These are phyloP conservation scores for Meloidogyne floridensis DNA, from an alignment of 1,140 invertebrate genomes.

Conservation along the genomic window DNA sequence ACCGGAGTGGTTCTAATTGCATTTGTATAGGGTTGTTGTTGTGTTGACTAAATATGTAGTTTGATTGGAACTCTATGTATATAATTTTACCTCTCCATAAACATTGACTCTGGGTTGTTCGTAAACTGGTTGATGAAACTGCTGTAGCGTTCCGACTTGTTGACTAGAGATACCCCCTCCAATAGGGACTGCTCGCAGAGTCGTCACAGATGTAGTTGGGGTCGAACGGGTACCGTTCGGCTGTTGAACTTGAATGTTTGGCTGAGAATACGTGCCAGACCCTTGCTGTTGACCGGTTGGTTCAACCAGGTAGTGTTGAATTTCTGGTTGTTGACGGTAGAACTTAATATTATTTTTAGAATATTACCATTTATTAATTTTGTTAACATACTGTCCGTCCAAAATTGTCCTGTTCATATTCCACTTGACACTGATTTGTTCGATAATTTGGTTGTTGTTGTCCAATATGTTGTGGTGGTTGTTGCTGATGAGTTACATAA, in stretches of 20 bases:
- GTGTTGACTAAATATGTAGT: neutral
- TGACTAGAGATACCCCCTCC: neutral
- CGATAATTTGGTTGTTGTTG: neutral
- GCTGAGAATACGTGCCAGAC: neutral
- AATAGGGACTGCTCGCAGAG: neutral
- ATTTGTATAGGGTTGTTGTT: neutral
- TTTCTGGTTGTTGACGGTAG: neutral
- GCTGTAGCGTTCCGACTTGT: neutral
- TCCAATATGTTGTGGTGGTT: neutral
- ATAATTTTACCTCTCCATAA: neutral
- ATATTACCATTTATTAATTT: neutral
- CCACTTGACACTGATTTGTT: neutral
- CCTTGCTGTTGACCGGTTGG: neutral
- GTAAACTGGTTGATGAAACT: slow-evolving; percentile 4
- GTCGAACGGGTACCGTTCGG: neutral
- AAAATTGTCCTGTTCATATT: neutral
- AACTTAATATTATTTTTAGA: neutral
- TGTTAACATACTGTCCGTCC: neutral
- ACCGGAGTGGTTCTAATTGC: neutral
- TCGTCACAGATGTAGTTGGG: neutral
- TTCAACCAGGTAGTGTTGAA: slow-evolving; percentile 12
- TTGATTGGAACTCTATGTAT: neutral
- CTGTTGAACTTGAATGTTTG: neutral
- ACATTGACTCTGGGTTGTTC: neutral
- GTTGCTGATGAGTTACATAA: slow-evolving; percentile 7